A percentile compares a stretch with the other conserved stretches of the same genome.
Evolutionary conservation across 2,888 invertebrate species (phyloP).

Genomic region (Junonia oenone): DNA sequence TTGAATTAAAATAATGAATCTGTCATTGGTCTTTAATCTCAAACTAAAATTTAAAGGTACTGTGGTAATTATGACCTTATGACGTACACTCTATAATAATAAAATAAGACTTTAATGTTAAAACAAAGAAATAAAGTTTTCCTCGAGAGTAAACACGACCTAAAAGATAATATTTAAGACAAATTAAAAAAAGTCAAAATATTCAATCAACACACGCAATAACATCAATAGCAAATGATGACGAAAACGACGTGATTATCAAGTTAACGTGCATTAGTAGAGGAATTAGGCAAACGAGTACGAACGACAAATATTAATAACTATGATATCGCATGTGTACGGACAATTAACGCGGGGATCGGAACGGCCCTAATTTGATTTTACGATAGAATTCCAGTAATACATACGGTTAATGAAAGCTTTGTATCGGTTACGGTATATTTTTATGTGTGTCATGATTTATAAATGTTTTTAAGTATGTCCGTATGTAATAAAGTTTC

Average conservation of each 20-base stretch:
- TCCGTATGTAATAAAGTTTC: too few species aligned
- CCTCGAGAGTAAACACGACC: too few species aligned
- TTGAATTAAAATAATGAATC: too few species aligned
- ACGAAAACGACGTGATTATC: background rate
- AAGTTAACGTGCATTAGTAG: conserved; percentile 8
- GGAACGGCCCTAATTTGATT: conserved; percentile 36
- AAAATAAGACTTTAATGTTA: too few species aligned
- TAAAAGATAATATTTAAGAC: too few species aligned
- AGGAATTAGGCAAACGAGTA: conserved; percentile 32
- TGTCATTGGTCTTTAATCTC: too few species aligned
- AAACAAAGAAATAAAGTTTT: too few species aligned
- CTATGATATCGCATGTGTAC: conserved; percentile 34
- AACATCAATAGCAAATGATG: background rate
- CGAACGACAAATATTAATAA: conserved; percentile 37
- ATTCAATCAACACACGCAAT: too few species aligned
- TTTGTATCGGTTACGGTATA: background rate
- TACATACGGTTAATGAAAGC: background rate
- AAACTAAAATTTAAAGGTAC: too few species aligned
- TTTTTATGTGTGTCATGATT: background rate
- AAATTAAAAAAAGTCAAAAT: background rate
- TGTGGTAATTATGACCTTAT: too few species aligned
- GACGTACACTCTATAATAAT: too few species aligned
- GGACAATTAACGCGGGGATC: conserved; percentile 33
- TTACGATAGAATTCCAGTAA: conserved; percentile 28
- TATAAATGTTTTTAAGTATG: background rate